A percentile compares a stretch with the other conserved stretches of the same genome.
These are phyloP conservation scores for Tenualosa ilisha DNA, from an alignment of 2,797 vertebrate species.

Conservation along the genomic window DNA sequence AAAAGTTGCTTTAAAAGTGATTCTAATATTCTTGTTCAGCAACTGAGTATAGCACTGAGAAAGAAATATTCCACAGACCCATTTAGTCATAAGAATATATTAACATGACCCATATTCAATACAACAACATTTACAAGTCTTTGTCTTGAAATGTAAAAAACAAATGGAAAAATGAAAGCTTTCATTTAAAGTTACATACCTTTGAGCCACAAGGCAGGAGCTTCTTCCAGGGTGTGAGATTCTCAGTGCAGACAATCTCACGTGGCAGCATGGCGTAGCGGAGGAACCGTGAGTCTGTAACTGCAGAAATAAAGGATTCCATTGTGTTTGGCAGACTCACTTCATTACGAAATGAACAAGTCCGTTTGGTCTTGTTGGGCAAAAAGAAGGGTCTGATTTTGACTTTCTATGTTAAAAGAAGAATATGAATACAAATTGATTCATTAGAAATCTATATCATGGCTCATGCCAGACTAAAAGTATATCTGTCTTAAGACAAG, in stretches of 20 bases:
- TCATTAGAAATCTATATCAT: too few species aligned
- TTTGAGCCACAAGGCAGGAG: conserved; percentile 95
- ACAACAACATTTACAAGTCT: too few species aligned
- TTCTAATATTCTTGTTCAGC: neutral
- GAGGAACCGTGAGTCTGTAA: conserved; percentile 86
- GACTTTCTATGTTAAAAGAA: too few species aligned
- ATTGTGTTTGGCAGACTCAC: neutral
- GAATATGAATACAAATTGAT: neutral
- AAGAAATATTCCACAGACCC: too few species aligned
- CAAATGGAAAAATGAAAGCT: neutral
- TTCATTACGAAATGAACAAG: neutral
- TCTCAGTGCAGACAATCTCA: conserved; percentile 97
- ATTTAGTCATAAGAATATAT: too few species aligned
- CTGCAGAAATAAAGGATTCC: conserved; percentile 63
- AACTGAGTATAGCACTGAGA: neutral
- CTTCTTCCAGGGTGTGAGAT: conserved; percentile 98
- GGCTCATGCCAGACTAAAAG: too few species aligned
- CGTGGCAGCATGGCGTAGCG: conserved; percentile 91
- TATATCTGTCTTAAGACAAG: too few species aligned
- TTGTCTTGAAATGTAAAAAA: too few species aligned
- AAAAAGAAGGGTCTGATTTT: too few species aligned
- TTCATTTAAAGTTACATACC: conserved; percentile 64
- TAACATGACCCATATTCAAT: too few species aligned
- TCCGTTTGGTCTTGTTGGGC: neutral
- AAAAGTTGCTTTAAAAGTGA: neutral